Evolutionary conservation across 2,113 vertebrate genomes (phyloP), one percentile per base, ranked within the genome.

Genomic region (Pungitius pungitius): DNA sequence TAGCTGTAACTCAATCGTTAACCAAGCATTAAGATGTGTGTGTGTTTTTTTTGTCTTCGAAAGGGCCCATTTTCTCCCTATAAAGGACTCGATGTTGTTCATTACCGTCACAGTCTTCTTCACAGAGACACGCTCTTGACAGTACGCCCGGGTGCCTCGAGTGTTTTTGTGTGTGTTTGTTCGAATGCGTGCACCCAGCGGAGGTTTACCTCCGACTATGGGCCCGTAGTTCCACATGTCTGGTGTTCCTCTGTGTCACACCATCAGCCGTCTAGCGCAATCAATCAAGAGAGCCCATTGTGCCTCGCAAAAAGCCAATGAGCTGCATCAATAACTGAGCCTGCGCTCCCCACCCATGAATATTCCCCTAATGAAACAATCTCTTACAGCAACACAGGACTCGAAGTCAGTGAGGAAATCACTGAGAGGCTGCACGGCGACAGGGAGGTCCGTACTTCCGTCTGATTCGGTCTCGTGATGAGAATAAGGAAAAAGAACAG

Each of bases 301-400:
- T 91, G 81, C 69, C 82, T 77, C 75, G 69, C 77, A 86, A 88
- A 88, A 80, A 88, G 75, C 85, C 83, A 81, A 91, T 84, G 85
- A 89, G 82, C 80, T 86, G 81, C 90, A 88, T 90, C 86, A 89
- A 91, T 89, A 91, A 89, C 86, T 57, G 77, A 85, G 83, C 78
- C 71, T 69, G 75, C 57, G 17, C 75, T 78, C 72, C 78, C 83
- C 61, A 45, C 12, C 64, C 77, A 82, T 85, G 83, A 87, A 89
- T 88, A 88, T 86, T 85, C 81, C 70, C 76, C 49, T 84, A 83
- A 86, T 87, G 78, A 87, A 90, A 90, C 81, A 84, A 82, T 82
- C 69, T 87, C 71, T 79, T 73, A 70, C 67, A n/a, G 18, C 43
- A 74, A 61, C 62, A 52, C 69, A 75, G 43, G 72, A 60, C 37